Evolutionary conservation across 2,113 vertebrate species (phyloP).

Genomic region (Barnardius zonarius): DNA sequence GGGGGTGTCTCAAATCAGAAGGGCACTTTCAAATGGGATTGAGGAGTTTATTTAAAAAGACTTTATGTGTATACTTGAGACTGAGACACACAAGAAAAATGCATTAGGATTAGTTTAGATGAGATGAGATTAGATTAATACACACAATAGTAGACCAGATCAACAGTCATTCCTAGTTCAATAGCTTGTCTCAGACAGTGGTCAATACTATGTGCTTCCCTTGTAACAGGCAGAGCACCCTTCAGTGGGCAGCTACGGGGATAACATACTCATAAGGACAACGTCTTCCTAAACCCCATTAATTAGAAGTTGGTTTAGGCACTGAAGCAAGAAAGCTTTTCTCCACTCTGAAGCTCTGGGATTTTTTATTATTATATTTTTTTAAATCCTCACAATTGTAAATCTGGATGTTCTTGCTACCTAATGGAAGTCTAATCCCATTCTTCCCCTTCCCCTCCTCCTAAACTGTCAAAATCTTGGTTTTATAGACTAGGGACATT

Average conservation of each 20-base stretch:
- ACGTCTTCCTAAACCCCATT: slow-evolving; percentile 6
- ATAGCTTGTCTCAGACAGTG: background rate
- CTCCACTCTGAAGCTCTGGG: background rate
- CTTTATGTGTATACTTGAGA: background rate
- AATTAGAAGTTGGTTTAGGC: slow-evolving; percentile 48
- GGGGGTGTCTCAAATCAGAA: background rate
- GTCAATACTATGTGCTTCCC: slow-evolving; percentile 7
- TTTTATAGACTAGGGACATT: background rate
- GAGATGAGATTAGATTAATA: background rate
- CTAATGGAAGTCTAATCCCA: slow-evolving; percentile 7
- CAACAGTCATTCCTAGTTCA: background rate
- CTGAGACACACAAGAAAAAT: background rate
- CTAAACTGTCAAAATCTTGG: background rate
- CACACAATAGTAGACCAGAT: background rate
- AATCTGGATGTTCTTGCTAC: slow-evolving; percentile 16
- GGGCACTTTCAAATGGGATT: background rate
- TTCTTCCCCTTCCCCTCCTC: background rate
- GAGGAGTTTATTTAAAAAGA: background rate
- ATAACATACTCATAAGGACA: slow-evolving; percentile 31
- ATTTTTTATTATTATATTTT: background rate
- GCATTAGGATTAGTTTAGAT: background rate
- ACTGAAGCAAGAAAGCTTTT: slow-evolving; percentile 44
- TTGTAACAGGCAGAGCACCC: background rate
- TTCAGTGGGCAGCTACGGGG: slow-evolving; percentile 7
- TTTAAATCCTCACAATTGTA: background rate